Conservation (phyloP, 2,888 invertebrate species). For the Empis stercorea region DNA sequence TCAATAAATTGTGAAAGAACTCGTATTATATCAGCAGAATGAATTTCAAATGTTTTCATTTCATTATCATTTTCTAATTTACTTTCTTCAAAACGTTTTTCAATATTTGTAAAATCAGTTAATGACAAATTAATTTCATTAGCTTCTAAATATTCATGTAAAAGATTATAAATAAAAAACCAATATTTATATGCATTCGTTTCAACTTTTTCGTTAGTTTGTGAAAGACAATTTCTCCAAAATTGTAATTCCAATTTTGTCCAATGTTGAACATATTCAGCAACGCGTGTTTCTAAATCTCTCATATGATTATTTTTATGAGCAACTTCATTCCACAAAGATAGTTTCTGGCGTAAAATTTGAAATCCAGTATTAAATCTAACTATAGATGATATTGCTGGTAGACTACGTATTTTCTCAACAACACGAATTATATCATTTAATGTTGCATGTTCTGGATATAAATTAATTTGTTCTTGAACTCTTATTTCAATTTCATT, state of each 20-base stretch:
- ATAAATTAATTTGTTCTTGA: conserved; percentile 53
- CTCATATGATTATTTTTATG: conserved; percentile 73
- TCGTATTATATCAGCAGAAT: conserved; percentile 31
- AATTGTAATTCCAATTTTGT: conserved; percentile 75
- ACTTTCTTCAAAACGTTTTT: conserved; percentile 23
- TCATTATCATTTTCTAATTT: conserved; percentile 18
- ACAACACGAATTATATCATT: conserved; percentile 48
- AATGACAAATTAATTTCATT: conserved; percentile 20
- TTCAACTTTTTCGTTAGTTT: conserved; percentile 50
- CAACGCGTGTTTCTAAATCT: conserved; percentile 56
- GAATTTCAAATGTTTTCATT: conserved; percentile 19
- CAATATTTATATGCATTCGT: conserved; percentile 72
- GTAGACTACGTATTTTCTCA: conserved; percentile 53
- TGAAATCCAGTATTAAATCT: conserved; percentile 86
- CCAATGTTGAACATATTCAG: conserved; percentile 78
- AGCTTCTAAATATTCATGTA: conserved; percentile 46
- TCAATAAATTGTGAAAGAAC: conserved; percentile 73
- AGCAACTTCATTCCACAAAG: conserved; percentile 89
- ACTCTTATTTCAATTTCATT: conserved; percentile 49
- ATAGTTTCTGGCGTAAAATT: conserved; percentile 65
- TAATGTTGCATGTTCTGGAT: conserved; percentile 85
- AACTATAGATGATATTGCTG: conserved; percentile 69
- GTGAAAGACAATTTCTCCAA: conserved; percentile 74
- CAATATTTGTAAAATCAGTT: conserved; percentile 21
- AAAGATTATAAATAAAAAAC: conserved; percentile 70